phyloP scores from a whole-genome alignment of 2,888 invertebrate genomes.

The Scelioninae gen. 1 region DNA sequence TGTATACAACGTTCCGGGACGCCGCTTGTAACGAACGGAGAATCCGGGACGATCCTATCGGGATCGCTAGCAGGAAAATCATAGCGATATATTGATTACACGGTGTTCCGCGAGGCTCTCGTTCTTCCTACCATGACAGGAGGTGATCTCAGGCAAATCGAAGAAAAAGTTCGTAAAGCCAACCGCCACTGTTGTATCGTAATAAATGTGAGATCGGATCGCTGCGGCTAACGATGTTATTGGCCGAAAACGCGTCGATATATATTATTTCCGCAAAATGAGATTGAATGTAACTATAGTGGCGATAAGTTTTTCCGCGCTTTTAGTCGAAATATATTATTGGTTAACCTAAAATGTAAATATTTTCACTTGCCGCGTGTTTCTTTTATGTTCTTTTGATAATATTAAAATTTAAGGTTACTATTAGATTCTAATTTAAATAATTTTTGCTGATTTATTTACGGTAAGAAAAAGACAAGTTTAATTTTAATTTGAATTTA shows the following conservation, averaged over 20 bases:
- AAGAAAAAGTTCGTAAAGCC: slow-evolving; percentile 56
- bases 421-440: too few relatives aligned
- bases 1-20: slow-evolving; percentile 44
- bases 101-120: slow-evolving; percentile 62
- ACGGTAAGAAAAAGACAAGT: too few relatives aligned
- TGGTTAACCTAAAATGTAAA: too few relatives aligned
- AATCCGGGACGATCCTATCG: slow-evolving; percentile 62
- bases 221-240: slow-evolving; percentile 34
- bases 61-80: slow-evolving; percentile 59
- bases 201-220: slow-evolving; percentile 64
- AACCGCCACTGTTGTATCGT: slow-evolving; percentile 68
- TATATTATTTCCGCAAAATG: slow-evolving; percentile 44
- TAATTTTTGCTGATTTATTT: too few relatives aligned
- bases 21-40: slow-evolving; percentile 56
- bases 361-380: too few relatives aligned
- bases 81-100: slow-evolving; percentile 72
- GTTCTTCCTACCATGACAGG: slow-evolving; percentile 68
- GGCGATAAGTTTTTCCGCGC: slow-evolving; percentile 13
- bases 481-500: too few relatives aligned
- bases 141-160: slow-evolving; percentile 61
- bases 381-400: too few relatives aligned
- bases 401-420: too few relatives aligned
- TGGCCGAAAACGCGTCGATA: slow-evolving; percentile 40
- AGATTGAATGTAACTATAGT: slow-evolving; percentile 27
- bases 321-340: slow-evolving; percentile 19